Conservation (phyloP, 1,140 invertebrate species). For the Diorhabda sublineata region DNA sequence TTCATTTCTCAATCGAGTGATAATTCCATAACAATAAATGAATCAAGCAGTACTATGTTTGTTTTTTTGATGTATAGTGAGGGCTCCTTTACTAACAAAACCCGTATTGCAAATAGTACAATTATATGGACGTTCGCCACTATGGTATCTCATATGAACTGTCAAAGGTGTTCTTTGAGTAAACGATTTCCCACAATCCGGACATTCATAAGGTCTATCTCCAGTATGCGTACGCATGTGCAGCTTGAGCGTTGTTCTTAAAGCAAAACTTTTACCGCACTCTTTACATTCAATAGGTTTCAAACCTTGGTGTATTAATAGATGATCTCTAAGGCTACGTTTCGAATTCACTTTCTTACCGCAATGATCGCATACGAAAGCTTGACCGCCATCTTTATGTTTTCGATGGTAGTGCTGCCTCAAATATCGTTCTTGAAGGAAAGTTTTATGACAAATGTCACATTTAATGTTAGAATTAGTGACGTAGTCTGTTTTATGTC, state of each 20-base stretch:
- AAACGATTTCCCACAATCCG: constrained; percentile 61
- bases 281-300: constrained; percentile 40
- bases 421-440: constrained; percentile 34
- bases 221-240: constrained; percentile 75
- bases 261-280: constrained; percentile 33
- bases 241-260: constrained; percentile 52
- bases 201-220: constrained; percentile 69
- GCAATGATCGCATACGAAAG: constrained; percentile 36
- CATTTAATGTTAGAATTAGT: constrained; percentile 48
- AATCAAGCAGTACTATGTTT: constrained; percentile 21
- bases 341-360: constrained; percentile 37
- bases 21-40: too few relatives aligned
- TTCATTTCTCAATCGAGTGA: too few relatives aligned
- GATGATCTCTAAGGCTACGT: constrained; percentile 34
- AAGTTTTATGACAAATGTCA: constrained; percentile 48
- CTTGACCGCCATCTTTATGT: constrained; percentile 34
- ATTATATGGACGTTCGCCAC: constrained; percentile 57
- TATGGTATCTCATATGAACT: constrained; percentile 53
- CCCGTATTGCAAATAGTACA: constrained; percentile 63
- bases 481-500: constrained; percentile 31
- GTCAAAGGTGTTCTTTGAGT: constrained; percentile 36
- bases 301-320: constrained; percentile 37
- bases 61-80: constrained; percentile 32
- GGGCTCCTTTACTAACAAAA: constrained; percentile 55
- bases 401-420: constrained; percentile 33